phyloP scores from a whole-genome alignment of 2,113 vertebrate genomes.

The Circaetus gallicus region DNA sequence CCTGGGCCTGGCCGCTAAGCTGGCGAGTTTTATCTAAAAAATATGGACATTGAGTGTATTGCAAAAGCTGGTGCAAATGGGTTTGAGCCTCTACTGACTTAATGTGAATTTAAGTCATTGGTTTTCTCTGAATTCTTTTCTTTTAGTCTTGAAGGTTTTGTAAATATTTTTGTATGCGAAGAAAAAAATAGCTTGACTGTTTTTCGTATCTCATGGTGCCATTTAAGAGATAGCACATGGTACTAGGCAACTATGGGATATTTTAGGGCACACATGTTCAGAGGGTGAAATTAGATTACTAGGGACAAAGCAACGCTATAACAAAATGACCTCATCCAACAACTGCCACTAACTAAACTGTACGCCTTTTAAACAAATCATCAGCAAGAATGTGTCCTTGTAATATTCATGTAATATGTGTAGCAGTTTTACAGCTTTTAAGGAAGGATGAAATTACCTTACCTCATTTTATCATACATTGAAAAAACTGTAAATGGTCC shows the following conservation, averaged over 20 bases:
- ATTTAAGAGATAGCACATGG: neutral
- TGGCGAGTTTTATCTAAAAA: neutral
- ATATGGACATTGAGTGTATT: neutral
- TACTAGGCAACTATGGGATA: neutral
- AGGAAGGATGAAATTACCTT: neutral
- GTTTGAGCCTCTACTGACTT: neutral
- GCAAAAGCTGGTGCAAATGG: neutral
- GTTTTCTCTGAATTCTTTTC: neutral
- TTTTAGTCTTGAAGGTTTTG: neutral
- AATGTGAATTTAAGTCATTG: neutral
- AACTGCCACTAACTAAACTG: neutral
- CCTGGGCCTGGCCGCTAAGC: neutral
- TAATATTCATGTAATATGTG: neutral
- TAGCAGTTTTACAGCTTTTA: neutral
- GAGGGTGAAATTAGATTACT: neutral
- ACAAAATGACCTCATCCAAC: neutral
- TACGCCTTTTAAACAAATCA: neutral
- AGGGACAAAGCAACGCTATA: neutral
- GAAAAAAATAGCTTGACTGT: neutral
- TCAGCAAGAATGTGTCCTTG: neutral
- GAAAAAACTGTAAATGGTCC: neutral
- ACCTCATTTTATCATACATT: neutral
- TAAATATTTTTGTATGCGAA: neutral
- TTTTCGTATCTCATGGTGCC: neutral
- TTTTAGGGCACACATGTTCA: neutral